Evolutionary conservation across 2,888 invertebrate species (phyloP).

Genomic region (Andrena camellia): DNA sequence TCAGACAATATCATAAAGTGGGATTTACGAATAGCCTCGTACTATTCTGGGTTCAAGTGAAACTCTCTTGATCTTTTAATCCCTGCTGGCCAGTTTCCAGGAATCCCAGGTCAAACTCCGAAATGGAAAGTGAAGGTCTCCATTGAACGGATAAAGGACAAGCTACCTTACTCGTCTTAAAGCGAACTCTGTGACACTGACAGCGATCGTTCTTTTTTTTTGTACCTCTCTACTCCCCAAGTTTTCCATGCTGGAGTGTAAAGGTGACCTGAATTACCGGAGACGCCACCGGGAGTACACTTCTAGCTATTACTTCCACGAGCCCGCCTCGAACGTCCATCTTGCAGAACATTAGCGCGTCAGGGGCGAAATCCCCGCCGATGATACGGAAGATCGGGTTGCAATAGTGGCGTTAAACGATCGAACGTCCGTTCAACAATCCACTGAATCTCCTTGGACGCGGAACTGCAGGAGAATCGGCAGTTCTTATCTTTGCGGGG

Average conservation of each 20-base stretch:
- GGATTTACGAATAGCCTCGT: neutral
- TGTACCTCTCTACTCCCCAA: too few species aligned
- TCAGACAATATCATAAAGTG: neutral
- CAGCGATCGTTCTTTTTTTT: too few species aligned
- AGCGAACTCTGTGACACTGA: too few species aligned
- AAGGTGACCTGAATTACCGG: too few species aligned
- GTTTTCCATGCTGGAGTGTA: too few species aligned
- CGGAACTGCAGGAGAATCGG: slow-evolving; percentile 23
- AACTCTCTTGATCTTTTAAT: slow-evolving; percentile 14
- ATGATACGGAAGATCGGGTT: slow-evolving; percentile 9
- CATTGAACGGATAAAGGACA: too few species aligned
- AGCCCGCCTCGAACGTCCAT: neutral
- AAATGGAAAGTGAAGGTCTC: neutral
- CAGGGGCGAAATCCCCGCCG: neutral
- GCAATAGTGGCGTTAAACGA: slow-evolving; percentile 13
- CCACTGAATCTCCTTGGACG: neutral
- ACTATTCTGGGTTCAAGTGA: neutral
- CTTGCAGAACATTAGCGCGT: slow-evolving; percentile 6
- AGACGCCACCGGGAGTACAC: too few species aligned
- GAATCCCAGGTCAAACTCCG: neutral
- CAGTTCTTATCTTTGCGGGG: slow-evolving; percentile 52
- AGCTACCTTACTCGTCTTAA: too few species aligned
- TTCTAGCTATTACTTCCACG: too few species aligned
- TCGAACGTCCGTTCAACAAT: slow-evolving; percentile 17
- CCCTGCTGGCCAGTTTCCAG: slow-evolving; percentile 12